phyloP scores from a whole-genome alignment of 2,888 invertebrate genomes.

The Galerucella pusilla region DNA sequence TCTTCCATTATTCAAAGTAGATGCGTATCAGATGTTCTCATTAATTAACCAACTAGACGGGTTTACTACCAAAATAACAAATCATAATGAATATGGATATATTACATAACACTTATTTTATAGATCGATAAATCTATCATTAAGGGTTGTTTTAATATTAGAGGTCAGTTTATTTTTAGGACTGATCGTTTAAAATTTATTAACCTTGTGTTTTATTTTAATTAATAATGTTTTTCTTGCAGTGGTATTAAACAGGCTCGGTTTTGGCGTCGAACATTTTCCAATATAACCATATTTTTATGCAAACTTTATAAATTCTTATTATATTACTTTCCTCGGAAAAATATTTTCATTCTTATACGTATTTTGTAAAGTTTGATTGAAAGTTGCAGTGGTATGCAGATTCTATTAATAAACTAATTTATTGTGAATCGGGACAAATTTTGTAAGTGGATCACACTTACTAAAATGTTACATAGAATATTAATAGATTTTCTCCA shows the following conservation, averaged over 20 bases:
- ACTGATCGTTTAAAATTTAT: not conserved
- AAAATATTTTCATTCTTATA: not conserved
- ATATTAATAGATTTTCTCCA: conserved; percentile 6
- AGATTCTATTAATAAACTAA: conserved; percentile 1
- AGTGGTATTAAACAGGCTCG: not conserved
- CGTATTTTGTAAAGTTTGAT: not conserved
- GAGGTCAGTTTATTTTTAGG: not conserved
- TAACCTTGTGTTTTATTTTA: conserved; percentile 1
- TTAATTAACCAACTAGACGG: not conserved
- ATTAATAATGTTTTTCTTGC: conserved; percentile 1
- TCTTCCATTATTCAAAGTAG: conserved; percentile 1
- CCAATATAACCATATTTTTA: no score
- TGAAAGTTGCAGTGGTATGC: not conserved
- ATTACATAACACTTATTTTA: conserved; percentile 4
- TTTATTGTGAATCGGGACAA: not conserved
- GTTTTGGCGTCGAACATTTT: no score
- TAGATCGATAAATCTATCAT: not conserved
- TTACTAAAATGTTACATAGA: not conserved
- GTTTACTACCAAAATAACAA: conserved; percentile 2
- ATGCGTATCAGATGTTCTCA: conserved; percentile 9
- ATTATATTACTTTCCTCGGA: not conserved
- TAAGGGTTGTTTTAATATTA: not conserved
- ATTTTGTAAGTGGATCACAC: not conserved
- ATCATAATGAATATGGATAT: conserved; percentile 4
- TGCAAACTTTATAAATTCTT: no score